Conservation (phyloP, 2,797 vertebrate species). For the Micrastur ruficollis region DNA sequence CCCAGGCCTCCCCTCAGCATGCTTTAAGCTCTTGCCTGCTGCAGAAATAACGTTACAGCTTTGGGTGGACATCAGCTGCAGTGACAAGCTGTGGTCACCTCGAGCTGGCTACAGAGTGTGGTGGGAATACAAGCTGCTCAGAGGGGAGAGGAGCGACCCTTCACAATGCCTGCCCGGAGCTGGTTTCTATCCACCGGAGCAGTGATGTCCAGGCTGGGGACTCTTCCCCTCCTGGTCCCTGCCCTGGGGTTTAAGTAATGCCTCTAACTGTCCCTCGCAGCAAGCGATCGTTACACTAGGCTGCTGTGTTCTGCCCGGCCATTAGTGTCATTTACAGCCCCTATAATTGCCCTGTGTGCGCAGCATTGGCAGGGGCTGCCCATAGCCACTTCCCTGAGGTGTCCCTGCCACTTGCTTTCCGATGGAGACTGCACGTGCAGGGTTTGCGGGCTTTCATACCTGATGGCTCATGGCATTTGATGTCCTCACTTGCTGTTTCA, state of each 20-base stretch:
- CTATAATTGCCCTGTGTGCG: neutral
- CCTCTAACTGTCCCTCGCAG: neutral
- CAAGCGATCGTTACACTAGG: fast-evolving
- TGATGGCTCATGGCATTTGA: neutral
- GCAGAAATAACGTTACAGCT: neutral
- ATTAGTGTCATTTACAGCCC: neutral
- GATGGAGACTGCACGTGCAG: neutral
- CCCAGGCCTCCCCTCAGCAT: neutral
- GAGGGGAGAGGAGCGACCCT: neutral
- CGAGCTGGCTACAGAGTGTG: neutral
- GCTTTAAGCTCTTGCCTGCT: neutral
- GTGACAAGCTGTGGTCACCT: neutral
- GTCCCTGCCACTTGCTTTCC: neutral
- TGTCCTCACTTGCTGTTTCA: neutral
- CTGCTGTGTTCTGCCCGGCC: neutral
- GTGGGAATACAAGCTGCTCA: neutral
- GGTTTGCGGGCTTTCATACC: neutral
- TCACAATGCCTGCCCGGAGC: neutral
- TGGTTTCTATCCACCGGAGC: neutral
- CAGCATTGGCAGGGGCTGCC: neutral
- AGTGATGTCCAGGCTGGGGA: neutral
- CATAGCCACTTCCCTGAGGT: neutral
- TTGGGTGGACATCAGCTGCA: neutral
- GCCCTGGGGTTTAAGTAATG: neutral
- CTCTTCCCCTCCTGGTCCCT: neutral